Percentiles rank a stretch among this genome's conserved stretches.
Conservation (phyloP, 2,888 invertebrate species). For the Metopia argyrocephala region DNA sequence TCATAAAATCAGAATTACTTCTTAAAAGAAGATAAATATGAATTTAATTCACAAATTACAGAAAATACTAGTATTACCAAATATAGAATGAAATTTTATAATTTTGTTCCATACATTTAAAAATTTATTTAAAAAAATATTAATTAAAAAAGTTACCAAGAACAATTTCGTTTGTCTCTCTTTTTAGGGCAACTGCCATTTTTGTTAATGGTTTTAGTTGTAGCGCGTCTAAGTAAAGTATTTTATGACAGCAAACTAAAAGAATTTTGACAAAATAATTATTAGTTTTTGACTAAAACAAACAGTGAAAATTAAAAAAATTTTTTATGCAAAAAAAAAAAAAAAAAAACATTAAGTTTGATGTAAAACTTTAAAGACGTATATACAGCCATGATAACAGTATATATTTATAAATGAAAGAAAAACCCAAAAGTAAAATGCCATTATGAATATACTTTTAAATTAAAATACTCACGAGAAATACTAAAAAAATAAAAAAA, state of each 20-base stretch:
- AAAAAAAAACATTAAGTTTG: slow-evolving; percentile 7
- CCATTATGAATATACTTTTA: slow-evolving; percentile 18
- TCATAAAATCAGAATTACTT: too few relatives aligned
- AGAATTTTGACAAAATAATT: slow-evolving; percentile 7
- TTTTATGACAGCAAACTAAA: not conserved
- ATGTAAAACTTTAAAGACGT: not conserved
- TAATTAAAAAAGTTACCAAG: too few relatives aligned
- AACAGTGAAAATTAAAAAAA: slow-evolving; percentile 6
- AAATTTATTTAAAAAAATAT: too few relatives aligned
- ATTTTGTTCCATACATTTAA: too few relatives aligned
- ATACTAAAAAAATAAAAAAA: too few relatives aligned
- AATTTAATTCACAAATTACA: too few relatives aligned
- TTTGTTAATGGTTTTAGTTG: not conserved
- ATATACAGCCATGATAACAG: too few relatives aligned
- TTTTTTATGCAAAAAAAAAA: not conserved
- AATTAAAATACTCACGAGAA: slow-evolving; percentile 41
- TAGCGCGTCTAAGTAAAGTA: not conserved
- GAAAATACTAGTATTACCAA: too few relatives aligned
- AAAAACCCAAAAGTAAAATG: slow-evolving; percentile 16
- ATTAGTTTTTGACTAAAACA: not conserved
- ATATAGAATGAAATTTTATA: too few relatives aligned
- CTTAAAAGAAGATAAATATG: too few relatives aligned
- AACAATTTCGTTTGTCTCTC: too few relatives aligned
- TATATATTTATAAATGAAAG: too few relatives aligned
- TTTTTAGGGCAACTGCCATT: not conserved